Conservation (phyloP, 2,888 invertebrate species). For the Sphecodes monilicornis region DNA sequence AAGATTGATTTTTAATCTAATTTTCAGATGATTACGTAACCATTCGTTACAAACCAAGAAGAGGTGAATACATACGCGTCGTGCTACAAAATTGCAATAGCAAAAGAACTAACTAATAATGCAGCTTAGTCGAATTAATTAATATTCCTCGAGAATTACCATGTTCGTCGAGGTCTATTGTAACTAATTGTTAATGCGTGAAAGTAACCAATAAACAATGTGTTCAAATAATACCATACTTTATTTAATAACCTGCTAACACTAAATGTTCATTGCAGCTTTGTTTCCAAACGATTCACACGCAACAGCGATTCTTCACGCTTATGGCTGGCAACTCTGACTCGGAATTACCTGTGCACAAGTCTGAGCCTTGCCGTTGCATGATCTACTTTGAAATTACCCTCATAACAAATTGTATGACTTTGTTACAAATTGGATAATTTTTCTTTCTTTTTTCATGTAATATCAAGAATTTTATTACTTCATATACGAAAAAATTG, state of each 20-base stretch:
- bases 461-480: too few relatives aligned
- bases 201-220: slow-evolving; percentile 64
- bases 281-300: slow-evolving; percentile 14
- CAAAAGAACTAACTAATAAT: slow-evolving; percentile 54
- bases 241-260: slow-evolving; percentile 49
- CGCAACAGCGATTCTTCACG: neutral
- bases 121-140: slow-evolving; percentile 39
- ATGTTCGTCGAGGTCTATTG: slow-evolving; percentile 22
- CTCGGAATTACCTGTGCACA: neutral
- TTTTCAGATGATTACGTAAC: slow-evolving; percentile 96
- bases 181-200: slow-evolving; percentile 60
- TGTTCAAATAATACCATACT: slow-evolving; percentile 12
- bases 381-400: neutral
- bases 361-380: neutral
- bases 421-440: neutral
- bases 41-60: slow-evolving; percentile 94
- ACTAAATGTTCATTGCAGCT: slow-evolving; percentile 44
- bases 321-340: neutral
- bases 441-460: neutral
- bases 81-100: slow-evolving; percentile 37
- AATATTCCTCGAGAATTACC: slow-evolving; percentile 35
- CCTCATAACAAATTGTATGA: neutral
- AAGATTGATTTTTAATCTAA: slow-evolving; percentile 46
- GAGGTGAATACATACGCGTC: slow-evolving; percentile 89
- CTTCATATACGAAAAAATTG: neutral